Evolutionary conservation across 2,797 vertebrate genomes (phyloP).

Genomic region (Ambastaia sidthimunki): DNA sequence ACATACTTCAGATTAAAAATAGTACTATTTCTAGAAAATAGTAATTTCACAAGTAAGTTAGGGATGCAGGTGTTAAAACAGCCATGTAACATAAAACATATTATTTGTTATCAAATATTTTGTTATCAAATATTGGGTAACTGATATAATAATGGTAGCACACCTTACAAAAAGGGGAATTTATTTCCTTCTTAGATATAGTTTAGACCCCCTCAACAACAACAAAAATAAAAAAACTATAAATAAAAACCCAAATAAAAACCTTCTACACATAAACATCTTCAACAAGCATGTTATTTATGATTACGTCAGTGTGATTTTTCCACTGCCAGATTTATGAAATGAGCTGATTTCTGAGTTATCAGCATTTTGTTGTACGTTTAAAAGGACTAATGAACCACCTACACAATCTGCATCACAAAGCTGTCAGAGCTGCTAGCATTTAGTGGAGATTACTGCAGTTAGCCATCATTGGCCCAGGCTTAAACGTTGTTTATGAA

Average conservation of each 20-base stretch:
- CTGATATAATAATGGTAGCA: no score
- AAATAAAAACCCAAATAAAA: no score
- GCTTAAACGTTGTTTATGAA: slow-evolving; percentile 8
- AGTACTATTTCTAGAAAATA: no score
- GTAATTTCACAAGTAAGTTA: background rate
- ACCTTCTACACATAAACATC: no score
- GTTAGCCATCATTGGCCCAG: background rate
- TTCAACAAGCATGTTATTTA: background rate
- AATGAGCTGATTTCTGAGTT: background rate
- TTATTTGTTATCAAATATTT: no score
- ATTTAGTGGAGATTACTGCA: slow-evolving; percentile 26
- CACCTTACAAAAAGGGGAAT: background rate
- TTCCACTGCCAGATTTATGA: background rate
- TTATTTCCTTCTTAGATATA: no score
- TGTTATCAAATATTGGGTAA: no score
- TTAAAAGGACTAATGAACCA: slow-evolving; percentile 3
- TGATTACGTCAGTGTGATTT: background rate
- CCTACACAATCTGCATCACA: background rate
- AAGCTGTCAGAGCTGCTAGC: slow-evolving; percentile 3
- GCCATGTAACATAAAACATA: background rate
- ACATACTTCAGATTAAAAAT: background rate
- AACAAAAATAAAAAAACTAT: no score
- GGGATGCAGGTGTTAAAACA: background rate
- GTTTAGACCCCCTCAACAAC: background rate
- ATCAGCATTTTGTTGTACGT: background rate